A percentile compares a stretch with the other conserved stretches of the same genome.
Evolutionary conservation across 2,888 invertebrate genomes (phyloP).

Genomic region (Drosophila quinaria): DNA sequence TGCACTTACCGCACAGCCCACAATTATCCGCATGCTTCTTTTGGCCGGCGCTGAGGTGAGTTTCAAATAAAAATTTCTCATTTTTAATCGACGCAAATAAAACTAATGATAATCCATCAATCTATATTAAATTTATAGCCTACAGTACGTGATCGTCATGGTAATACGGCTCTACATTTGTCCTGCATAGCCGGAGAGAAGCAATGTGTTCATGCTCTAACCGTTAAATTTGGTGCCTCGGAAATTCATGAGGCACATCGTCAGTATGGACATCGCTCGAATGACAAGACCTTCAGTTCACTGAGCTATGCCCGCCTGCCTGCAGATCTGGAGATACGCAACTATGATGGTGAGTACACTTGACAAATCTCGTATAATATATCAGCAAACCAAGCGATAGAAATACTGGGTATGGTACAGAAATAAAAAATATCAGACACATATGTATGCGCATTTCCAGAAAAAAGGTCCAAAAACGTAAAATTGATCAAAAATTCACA

Average conservation of each 20-base stretch:
- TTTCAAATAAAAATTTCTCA: background rate
- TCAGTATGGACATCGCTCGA: slow-evolving; percentile 84
- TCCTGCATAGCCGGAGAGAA: slow-evolving; percentile 91
- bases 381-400: too few species aligned
- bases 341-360: slow-evolving; percentile 92
- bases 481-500: too few species aligned
- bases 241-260: slow-evolving; percentile 86
- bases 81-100: background rate
- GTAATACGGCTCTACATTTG: slow-evolving; percentile 95
- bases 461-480: too few species aligned
- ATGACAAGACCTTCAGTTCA: slow-evolving; percentile 82
- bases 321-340: slow-evolving; percentile 91
- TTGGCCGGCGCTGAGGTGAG: slow-evolving; percentile 90
- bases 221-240: slow-evolving; percentile 88
- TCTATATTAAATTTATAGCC: slow-evolving; percentile 79
- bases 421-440: background rate
- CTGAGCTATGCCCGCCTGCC: slow-evolving; percentile 85
- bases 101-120: background rate
- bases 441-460: too few species aligned
- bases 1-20: slow-evolving; percentile 91
- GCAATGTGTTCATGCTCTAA: slow-evolving; percentile 90
- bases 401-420: background rate
- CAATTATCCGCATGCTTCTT: slow-evolving; percentile 91
- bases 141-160: slow-evolving; percentile 89
- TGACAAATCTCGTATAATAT: background rate